Conservation (phyloP, 2,797 vertebrate species). For the Arctocebus calabarensis region DNA sequence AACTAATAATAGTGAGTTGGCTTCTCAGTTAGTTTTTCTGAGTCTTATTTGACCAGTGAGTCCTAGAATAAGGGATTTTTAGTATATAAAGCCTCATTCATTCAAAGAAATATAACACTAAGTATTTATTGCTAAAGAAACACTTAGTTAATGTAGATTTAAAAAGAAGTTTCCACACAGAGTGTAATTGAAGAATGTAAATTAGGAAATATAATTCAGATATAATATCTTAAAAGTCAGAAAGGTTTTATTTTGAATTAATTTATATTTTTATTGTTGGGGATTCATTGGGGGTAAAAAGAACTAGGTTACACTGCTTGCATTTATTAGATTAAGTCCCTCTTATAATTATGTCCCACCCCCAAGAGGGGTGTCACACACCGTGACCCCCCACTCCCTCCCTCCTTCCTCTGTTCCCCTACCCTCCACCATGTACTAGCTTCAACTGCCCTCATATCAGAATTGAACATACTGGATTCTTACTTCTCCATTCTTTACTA, state of each 20-base stretch:
- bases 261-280: too few relatives aligned
- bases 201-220: neutral
- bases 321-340: too few relatives aligned
- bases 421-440: too few relatives aligned
- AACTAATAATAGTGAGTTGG: neutral
- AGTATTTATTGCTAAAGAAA: neutral
- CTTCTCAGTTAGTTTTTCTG: neutral
- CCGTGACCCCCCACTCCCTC: too few relatives aligned
- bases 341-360: too few relatives aligned
- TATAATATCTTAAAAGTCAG: neutral
- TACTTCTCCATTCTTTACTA: too few relatives aligned
- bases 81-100: neutral
- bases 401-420: too few relatives aligned
- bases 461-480: too few relatives aligned
- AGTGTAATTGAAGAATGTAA: neutral
- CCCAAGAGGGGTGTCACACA: too few relatives aligned
- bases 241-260: neutral
- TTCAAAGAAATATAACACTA: neutral
- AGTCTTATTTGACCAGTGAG: neutral
- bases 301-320: too few relatives aligned
- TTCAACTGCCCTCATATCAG: too few relatives aligned
- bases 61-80: neutral
- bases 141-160: neutral
- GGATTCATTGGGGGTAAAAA: too few relatives aligned
- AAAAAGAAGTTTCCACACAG: neutral